A percentile compares a stretch with the other conserved stretches of the same genome.
phyloP scores from a whole-genome alignment of 2,888 invertebrate species.

The Diadegma fenestrale region DNA sequence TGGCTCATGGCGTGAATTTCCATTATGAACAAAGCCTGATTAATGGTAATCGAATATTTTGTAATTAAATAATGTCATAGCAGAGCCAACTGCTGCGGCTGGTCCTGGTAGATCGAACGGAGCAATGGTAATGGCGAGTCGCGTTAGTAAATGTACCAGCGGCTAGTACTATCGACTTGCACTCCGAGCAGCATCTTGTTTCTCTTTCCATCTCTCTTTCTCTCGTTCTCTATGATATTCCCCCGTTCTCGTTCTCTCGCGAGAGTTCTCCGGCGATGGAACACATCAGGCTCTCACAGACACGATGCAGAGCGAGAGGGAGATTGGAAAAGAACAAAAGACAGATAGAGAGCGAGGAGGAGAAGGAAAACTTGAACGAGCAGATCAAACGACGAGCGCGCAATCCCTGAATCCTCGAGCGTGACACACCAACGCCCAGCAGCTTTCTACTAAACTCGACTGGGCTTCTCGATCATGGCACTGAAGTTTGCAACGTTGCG shows the following conservation, averaged over 20 bases:
- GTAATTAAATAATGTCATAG: not conserved
- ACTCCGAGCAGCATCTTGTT: constrained; percentile 19
- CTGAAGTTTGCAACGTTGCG: no score
- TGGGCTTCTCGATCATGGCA: constrained; percentile 39
- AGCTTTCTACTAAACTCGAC: constrained; percentile 67
- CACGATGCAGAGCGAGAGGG: not conserved
- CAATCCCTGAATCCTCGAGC: constrained; percentile 76
- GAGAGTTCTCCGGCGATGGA: constrained; percentile 68
- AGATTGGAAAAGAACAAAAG: constrained; percentile 24
- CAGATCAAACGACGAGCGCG: constrained; percentile 70
- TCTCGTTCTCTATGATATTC: constrained; percentile 20
- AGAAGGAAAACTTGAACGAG: constrained; percentile 37
- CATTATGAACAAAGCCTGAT: not conserved
- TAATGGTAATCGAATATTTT: not conserved
- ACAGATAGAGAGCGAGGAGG: not conserved
- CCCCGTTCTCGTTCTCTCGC: constrained; percentile 36
- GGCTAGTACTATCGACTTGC: constrained; percentile 60
- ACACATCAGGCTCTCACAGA: constrained; percentile 53
- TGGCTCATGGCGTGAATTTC: not conserved
- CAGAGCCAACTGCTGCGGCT: constrained; percentile 40
- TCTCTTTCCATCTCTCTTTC: constrained; percentile 34
- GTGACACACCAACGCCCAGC: constrained; percentile 68
- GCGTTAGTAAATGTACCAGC: constrained; percentile 43
- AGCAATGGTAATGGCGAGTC: constrained; percentile 45
- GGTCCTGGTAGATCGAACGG: constrained; percentile 45